Percentiles rank a stretch among this genome's conserved stretches.
These are phyloP conservation scores for Macaca nemestrina DNA, from an alignment of 2,113 vertebrate genomes.

Conservation along the genomic window DNA sequence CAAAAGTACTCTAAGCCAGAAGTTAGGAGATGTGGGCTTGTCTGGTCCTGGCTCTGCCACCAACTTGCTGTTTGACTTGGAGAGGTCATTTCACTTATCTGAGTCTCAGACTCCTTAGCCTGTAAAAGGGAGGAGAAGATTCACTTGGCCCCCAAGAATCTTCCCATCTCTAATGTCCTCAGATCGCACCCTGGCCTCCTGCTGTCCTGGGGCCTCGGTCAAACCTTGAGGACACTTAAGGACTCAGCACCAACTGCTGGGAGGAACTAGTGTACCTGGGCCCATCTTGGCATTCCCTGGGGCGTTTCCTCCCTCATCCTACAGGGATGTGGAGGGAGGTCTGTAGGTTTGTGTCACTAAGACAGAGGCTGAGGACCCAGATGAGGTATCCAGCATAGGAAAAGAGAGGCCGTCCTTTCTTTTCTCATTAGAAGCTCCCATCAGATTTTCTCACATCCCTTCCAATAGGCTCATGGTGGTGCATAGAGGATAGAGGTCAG, in stretches of 20 bases:
- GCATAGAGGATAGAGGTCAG: neutral
- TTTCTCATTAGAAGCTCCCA: neutral
- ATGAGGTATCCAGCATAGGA: too few relatives aligned
- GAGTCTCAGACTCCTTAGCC: neutral
- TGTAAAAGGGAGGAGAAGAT: neutral
- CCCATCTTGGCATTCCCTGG: neutral
- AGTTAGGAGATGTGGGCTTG: neutral
- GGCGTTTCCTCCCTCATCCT: neutral
- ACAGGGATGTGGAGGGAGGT: neutral
- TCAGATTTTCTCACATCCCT: neutral
- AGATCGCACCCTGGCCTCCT: neutral
- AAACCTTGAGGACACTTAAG: neutral
- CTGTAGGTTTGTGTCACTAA: neutral
- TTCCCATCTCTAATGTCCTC: neutral
- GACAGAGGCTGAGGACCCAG: neutral
- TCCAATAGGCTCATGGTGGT: neutral
- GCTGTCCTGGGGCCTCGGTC: neutral
- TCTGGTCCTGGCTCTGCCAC: neutral
- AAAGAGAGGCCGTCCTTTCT: neutral
- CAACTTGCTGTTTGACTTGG: neutral
- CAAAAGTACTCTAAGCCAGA: neutral
- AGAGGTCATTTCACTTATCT: neutral
- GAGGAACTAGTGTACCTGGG: too few relatives aligned
- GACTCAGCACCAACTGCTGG: neutral
- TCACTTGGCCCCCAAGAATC: neutral